Base-by-base conservation (phyloP, 2,888 invertebrate genomes). In the Hirtodrosophila histrioides region DNA sequence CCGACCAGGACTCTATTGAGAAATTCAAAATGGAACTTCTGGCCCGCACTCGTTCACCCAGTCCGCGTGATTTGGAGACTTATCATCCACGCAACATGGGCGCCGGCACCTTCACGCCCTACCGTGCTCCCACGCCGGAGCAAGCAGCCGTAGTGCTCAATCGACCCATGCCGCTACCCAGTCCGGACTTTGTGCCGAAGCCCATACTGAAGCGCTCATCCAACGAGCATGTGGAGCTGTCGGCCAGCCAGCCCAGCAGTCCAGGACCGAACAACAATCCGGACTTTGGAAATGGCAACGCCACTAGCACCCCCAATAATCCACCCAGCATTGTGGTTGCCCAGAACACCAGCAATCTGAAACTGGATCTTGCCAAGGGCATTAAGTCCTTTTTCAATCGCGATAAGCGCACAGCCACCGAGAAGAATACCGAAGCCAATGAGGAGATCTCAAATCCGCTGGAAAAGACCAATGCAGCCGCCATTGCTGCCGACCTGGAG, bases 171-270 rank as follows among this genome's bases (percentile, higher is more conserved):
- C 94, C 94, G n/a, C 91, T 94, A 43, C 94, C 94, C 0, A 94
- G 94, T 89, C 94, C 95, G 0, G 95, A 94, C 89, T 94, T 95
- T 84, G 91, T 95, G 33, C 96, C 96, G 0, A 96, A 96, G 89
- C 96, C 96, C 0, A 96, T 96, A 78, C 89, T 96, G 10, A 96
- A 96, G 88, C 93, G 93, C 56, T 92, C 91, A 1, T 90, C 91
- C 3, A 90, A 84, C 40, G 93, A 93, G 70, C 80, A 89, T 29
- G 90, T 92, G 43, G 75, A 90, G 5, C 86, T 81, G 24, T 31
- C 85, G 1, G 40, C 43, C 3, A 90, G 76, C 86, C 71, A 72
- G 12, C 65, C 81, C 3, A 89, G 70, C 87, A 74, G 75, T 33
- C 69, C 78, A n/a, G 36, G 12, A 0, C 6, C 41, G 2, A 45